phyloP scores from a whole-genome alignment of 1,140 invertebrate genomes.

The Helicoverpa zea region DNA sequence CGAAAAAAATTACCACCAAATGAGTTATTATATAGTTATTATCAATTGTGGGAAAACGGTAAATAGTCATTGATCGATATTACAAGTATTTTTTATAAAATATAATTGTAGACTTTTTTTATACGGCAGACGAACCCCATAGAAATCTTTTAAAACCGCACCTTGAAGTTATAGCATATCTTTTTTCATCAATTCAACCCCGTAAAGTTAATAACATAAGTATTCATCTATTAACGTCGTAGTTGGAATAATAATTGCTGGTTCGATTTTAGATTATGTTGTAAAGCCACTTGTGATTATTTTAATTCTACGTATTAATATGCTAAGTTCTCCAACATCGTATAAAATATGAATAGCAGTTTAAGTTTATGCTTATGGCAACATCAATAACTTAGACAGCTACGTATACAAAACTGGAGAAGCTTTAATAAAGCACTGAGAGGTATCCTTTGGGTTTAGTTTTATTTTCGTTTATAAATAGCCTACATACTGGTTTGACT shows the following conservation, averaged over 20 bases:
- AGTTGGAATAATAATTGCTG: too few relatives aligned
- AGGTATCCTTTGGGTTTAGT: conserved; percentile 41
- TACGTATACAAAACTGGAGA: conserved; percentile 39
- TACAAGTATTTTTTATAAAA: not conserved
- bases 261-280: too few relatives aligned
- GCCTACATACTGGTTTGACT: conserved; percentile 48
- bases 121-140: too few relatives aligned
- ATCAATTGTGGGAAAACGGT: too few relatives aligned
- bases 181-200: too few relatives aligned
- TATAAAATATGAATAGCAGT: not conserved
- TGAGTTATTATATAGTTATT: not conserved
- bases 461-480: conserved; percentile 60
- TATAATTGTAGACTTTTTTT: not conserved
- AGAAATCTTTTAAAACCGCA: too few relatives aligned
- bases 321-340: too few relatives aligned
- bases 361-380: conserved; percentile 1
- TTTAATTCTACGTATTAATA: not conserved
- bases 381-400: conserved; percentile 32
- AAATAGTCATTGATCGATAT: not conserved
- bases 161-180: too few relatives aligned
- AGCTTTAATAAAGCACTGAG: conserved; percentile 48
- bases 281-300: too few relatives aligned
- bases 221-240: too few relatives aligned
- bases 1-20: conserved; percentile 11
- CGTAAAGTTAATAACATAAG: too few relatives aligned